Conservation (phyloP, 1,140 invertebrate species). For the Rhyacophila brunnea region DNA sequence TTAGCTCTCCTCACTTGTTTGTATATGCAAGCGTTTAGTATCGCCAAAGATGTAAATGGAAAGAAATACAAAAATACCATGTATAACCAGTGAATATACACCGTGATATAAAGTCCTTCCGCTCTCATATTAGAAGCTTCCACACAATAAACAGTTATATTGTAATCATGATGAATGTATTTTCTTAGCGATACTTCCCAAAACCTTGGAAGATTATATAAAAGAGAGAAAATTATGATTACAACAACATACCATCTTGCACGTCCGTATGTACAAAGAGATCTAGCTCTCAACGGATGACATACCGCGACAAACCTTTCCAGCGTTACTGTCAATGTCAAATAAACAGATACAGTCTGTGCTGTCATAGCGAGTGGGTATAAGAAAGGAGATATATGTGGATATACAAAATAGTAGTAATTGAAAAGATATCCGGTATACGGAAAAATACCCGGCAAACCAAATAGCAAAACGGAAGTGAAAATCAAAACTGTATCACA, state of each 20-base stretch:
- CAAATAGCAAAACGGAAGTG: slow-evolving; percentile 84
- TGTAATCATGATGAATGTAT: slow-evolving; percentile 52
- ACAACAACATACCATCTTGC: slow-evolving; percentile 80
- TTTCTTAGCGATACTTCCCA: slow-evolving; percentile 62
- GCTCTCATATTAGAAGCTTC: slow-evolving; percentile 67
- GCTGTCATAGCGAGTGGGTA: slow-evolving; percentile 87
- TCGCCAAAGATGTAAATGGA: slow-evolving; percentile 79
- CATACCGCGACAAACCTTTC: slow-evolving; percentile 96
- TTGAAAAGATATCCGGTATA: slow-evolving; percentile 73
- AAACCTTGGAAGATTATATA: slow-evolving; percentile 85
- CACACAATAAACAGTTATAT: slow-evolving; percentile 70
- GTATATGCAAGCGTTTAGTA: slow-evolving; percentile 90
- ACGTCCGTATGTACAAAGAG: slow-evolving; percentile 86
- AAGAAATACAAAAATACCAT: slow-evolving; percentile 89
- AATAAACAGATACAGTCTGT: slow-evolving; percentile 91
- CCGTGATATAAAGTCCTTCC: slow-evolving; percentile 72
- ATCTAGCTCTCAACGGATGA: slow-evolving; percentile 83
- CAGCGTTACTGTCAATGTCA: slow-evolving; percentile 92
- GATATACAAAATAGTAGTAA: slow-evolving; percentile 79
- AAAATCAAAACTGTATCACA: slow-evolving; percentile 89
- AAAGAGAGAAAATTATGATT: slow-evolving; percentile 77
- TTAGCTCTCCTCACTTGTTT: slow-evolving; percentile 80
- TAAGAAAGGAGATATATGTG: slow-evolving; percentile 75
- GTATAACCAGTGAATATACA: slow-evolving; percentile 93
- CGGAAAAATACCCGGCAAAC: slow-evolving; percentile 77